phyloP scores from a whole-genome alignment of 2,113 vertebrate genomes.

The Chloebia gouldiae region DNA sequence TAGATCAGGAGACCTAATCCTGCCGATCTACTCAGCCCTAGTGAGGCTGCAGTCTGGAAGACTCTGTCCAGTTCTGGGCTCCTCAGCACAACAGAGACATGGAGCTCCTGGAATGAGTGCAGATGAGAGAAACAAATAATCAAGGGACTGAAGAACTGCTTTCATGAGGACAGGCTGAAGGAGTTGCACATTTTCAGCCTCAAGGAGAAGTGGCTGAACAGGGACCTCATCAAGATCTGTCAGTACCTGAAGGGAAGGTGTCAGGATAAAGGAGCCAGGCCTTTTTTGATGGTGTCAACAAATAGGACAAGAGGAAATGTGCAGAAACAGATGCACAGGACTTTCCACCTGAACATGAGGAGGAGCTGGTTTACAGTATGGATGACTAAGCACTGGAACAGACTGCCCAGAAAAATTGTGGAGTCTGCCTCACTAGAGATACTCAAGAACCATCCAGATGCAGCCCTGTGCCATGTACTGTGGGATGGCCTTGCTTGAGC shows the following conservation, averaged over 20 bases:
- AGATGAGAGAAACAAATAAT: not conserved
- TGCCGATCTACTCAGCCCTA: not conserved
- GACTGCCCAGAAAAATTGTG: not conserved
- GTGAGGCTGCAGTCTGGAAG: not conserved
- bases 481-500: not conserved
- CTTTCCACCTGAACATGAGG: not conserved
- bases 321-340: not conserved
- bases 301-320: not conserved
- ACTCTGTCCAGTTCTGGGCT: not conserved
- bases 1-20: not conserved
- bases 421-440: not conserved
- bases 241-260: not conserved
- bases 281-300: not conserved
- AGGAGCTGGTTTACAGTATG: not conserved
- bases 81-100: not conserved
- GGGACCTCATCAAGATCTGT: not conserved
- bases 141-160: not conserved
- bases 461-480: not conserved
- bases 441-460: not conserved
- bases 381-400: not conserved
- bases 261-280: not conserved
- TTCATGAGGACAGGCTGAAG: not conserved
- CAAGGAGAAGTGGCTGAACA: not conserved
- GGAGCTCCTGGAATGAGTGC: not conserved
- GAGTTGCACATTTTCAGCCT: not conserved